Conservation (phyloP, 2,113 vertebrate genomes). For the Ivindomyrus marchei region DNA sequence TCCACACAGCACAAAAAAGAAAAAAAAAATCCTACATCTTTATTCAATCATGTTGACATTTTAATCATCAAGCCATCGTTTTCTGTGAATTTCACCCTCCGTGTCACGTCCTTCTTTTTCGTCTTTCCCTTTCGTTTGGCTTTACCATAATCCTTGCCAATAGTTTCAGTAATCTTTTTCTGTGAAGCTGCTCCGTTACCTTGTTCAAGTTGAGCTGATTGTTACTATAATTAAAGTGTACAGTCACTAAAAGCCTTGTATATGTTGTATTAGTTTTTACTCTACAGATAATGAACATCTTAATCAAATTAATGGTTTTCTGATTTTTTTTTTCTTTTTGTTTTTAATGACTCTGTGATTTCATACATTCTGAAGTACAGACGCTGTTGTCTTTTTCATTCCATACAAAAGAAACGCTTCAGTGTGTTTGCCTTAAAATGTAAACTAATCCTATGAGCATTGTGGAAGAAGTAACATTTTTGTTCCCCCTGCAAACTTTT, state of each 20-base stretch:
- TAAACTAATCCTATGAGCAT: slow-evolving; percentile 68
- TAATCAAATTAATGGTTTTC: slow-evolving; percentile 55
- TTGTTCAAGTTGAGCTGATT: slow-evolving; percentile 51
- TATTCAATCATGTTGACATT: slow-evolving; percentile 56
- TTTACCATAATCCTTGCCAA: slow-evolving; percentile 57
- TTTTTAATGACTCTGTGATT: slow-evolving; percentile 43
- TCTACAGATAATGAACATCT: slow-evolving; percentile 62
- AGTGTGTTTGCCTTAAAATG: slow-evolving; percentile 87
- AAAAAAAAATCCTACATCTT: slow-evolving; percentile 44
- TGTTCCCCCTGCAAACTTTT: slow-evolving; percentile 52
- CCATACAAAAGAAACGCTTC: slow-evolving; percentile 67
- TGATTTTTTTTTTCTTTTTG: slow-evolving; percentile 37
- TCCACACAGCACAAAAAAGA: slow-evolving; percentile 42
- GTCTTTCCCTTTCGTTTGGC: slow-evolving; percentile 47
- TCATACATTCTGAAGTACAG: slow-evolving; percentile 62
- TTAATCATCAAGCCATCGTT: slow-evolving; percentile 61
- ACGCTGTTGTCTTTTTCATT: slow-evolving; percentile 64
- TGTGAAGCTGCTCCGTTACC: slow-evolving; percentile 58
- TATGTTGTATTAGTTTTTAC: slow-evolving; percentile 59
- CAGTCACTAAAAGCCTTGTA: slow-evolving; percentile 59
- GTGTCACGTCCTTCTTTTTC: slow-evolving; percentile 45
- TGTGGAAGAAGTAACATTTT: slow-evolving; percentile 66
- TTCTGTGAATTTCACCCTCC: slow-evolving; percentile 60
- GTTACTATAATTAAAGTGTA: slow-evolving; percentile 62
- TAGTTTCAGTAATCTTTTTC: slow-evolving; percentile 61